Evolutionary conservation across 2,797 vertebrate species (phyloP), one percentile per base, ranked within the genome.

Genomic region (Mus minutoides): DNA sequence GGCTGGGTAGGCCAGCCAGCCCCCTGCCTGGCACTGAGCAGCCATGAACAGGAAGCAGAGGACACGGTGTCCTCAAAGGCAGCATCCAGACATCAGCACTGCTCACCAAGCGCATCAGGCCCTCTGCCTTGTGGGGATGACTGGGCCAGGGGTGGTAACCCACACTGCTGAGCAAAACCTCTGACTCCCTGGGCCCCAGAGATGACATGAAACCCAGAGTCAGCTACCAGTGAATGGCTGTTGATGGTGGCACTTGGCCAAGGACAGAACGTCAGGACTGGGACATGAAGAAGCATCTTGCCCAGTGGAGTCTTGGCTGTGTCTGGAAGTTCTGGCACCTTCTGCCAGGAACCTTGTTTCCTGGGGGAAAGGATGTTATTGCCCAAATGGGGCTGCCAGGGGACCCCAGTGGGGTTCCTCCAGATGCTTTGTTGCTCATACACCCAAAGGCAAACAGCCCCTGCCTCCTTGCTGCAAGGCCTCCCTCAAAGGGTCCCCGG

Each of bases 311-410:
- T 69, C 94, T 79, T 22, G 10, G 46, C 14, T 3, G 46, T 2
- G 58, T 62, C 79, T 71, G 67, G 77, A 88, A 52, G 43, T n/a
- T 92, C 87, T 85, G n/a, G 21, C 14, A 10, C 29, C 94, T 97
- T 93, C 96, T 69, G 46, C 0, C 1, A 88, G 46, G 21, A 46
- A 31, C 14, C 34, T 3, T 0, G 11, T 77, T 83, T 73, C 96
- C 93, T 89, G 16, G 58, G 4, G 73, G 26, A 22, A 78, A 92
- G 76, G 92, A 79, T 13, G 83, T 0, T 0, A 0, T 73, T 69
- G 58, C 73, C 77, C 88, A 91, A 87, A 85, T 80, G 54, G 78
- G 49, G 64, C 86, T 60, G 26, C 46, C 0, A 3, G 2, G 10
- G 54, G 43, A 24, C 76, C 58, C 1, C 0, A 22, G 83, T 1